Conservation (phyloP, 2,113 vertebrate species). For the Trogon melanurus region DNA sequence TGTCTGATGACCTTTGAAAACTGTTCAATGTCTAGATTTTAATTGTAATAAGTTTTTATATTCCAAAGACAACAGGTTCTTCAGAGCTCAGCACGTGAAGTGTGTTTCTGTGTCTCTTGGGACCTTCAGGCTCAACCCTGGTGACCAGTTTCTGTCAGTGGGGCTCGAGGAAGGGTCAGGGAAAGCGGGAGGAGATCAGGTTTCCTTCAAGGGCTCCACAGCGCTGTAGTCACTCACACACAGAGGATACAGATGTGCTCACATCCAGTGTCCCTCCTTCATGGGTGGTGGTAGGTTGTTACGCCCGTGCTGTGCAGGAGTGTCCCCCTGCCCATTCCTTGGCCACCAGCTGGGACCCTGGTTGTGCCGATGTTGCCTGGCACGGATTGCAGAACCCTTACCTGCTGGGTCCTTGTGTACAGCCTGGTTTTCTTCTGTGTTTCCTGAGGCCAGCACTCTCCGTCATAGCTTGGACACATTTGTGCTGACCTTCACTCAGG, state of each 20-base stretch:
- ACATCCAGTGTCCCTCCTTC: background rate
- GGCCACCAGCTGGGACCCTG: background rate
- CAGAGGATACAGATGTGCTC: background rate
- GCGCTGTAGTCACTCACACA: fast-evolving
- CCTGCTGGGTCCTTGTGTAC: no score
- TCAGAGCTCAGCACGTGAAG: background rate
- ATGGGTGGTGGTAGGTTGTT: background rate
- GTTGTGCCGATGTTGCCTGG: fast-evolving
- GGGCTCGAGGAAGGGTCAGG: background rate
- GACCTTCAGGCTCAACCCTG: background rate
- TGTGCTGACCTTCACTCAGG: background rate
- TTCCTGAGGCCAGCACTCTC: background rate
- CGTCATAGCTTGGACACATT: background rate
- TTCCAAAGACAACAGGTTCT: background rate
- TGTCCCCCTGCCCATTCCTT: background rate
- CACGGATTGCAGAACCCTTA: background rate
- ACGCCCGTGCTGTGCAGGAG: background rate
- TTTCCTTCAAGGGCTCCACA: background rate
- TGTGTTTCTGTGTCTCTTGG: background rate
- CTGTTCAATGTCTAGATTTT: conserved; percentile 31
- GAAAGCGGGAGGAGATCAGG: background rate
- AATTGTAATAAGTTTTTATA: conserved; percentile 25
- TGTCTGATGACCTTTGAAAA: conserved; percentile 40
- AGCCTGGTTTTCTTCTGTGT: background rate
- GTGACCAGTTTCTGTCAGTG: background rate